phyloP scores from a whole-genome alignment of 2,797 vertebrate genomes.

The Paramormyrops hopkinsi region DNA sequence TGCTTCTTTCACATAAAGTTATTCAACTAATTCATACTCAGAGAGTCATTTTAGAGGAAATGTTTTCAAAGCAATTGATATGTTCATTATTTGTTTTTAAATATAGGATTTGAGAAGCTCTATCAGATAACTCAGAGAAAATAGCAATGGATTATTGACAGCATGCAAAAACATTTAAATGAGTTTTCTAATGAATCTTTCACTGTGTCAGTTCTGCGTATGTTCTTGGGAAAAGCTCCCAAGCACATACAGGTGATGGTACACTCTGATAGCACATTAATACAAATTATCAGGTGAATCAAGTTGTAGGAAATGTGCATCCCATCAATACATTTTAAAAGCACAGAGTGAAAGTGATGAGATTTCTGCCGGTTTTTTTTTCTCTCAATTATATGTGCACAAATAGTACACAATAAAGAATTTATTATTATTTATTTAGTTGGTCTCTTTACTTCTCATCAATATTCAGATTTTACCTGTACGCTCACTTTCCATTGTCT shows the following conservation, averaged over 20 bases:
- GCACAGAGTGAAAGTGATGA: not conserved
- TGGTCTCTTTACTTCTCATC: not conserved
- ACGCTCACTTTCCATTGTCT: not conserved
- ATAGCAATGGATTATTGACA: not conserved
- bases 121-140: not conserved
- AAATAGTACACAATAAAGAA: not conserved
- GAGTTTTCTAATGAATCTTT: not conserved
- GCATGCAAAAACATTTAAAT: not conserved
- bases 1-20: not conserved
- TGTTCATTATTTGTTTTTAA: not conserved
- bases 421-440: not conserved
- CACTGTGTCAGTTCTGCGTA: not conserved
- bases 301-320: not conserved
- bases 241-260: not conserved
- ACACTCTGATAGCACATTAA: not conserved
- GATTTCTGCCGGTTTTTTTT: not conserved
- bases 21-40: not conserved
- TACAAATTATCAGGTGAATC: not conserved
- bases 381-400: not conserved
- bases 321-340: not conserved
- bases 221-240: not conserved
- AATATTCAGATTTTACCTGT: slow-evolving; percentile 9
- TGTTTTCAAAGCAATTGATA: not conserved
- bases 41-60: not conserved
- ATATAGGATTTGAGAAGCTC: not conserved